Conservation (phyloP, 2,888 invertebrate genomes). For the Lamellibrachia satsuma region DNA sequence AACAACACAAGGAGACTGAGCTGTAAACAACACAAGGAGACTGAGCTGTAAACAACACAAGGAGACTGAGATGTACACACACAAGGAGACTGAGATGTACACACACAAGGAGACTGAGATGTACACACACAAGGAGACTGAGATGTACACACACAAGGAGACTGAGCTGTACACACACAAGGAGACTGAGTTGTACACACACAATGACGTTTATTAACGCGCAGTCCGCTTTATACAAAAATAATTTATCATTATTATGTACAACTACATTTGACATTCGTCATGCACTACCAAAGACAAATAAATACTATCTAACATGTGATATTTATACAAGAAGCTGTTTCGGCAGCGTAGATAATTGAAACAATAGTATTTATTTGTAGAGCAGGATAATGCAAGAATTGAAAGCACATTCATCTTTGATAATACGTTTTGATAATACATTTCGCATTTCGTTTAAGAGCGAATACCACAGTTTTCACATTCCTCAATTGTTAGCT, state of each 20-base stretch:
- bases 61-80: too few species aligned
- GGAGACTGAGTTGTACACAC: not conserved
- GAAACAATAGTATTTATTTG: not conserved
- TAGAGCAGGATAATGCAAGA: not conserved
- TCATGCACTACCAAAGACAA: not conserved
- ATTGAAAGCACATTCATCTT: not conserved
- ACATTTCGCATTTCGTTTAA: not conserved
- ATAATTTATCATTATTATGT: not conserved
- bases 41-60: too few species aligned
- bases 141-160: too few species aligned
- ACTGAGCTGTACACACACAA: too few species aligned
- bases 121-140: too few species aligned
- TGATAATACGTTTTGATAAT: not conserved
- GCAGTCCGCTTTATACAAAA: not conserved
- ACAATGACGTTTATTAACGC: not conserved
- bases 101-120: too few species aligned
- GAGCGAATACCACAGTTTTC: not conserved
- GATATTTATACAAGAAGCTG: not conserved
- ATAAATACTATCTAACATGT: not conserved
- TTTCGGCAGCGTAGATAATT: not conserved
- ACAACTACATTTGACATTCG: not conserved
- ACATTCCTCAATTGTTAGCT: not conserved
- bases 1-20: too few species aligned
- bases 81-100: too few species aligned
- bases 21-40: too few species aligned